Percentiles rank a stretch among this genome's conserved stretches.
These are phyloP conservation scores for Sphenopsis melanotis DNA, from an alignment of 2,797 vertebrate genomes.

Conservation along the genomic window DNA sequence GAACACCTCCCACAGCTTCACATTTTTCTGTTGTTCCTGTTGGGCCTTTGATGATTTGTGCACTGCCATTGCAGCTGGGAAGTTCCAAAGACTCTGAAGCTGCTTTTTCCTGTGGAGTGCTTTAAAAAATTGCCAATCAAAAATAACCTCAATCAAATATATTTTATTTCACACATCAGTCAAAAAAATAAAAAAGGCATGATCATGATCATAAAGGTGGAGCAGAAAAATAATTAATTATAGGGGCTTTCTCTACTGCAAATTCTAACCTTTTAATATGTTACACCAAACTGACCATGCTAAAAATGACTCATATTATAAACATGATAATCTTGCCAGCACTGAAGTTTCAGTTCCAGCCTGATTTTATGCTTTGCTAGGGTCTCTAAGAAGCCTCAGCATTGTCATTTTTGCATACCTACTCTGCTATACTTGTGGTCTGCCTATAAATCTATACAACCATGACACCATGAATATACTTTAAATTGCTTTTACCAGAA, in stretches of 20 bases:
- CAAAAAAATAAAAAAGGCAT: accelerated
- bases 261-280: neutral
- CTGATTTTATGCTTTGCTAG: neutral
- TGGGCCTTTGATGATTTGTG: neutral
- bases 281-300: neutral
- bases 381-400: neutral
- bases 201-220: neutral
- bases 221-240: neutral
- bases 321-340: neutral
- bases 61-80: neutral
- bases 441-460: neutral
- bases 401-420: neutral
- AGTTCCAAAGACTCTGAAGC: neutral
- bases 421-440: neutral
- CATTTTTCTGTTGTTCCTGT: neutral
- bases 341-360: neutral
- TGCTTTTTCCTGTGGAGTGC: neutral
- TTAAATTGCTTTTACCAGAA: neutral
- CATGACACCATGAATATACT: neutral
- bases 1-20: neutral
- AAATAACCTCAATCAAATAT: neutral
- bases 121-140: neutral
- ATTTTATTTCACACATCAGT: neutral
- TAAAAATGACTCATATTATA: neutral
- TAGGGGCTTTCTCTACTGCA: neutral